A percentile compares a stretch with the other conserved stretches of the same genome.
Evolutionary conservation across 2,113 vertebrate genomes (phyloP).

Genomic region (Tricholaema leucomelas): DNA sequence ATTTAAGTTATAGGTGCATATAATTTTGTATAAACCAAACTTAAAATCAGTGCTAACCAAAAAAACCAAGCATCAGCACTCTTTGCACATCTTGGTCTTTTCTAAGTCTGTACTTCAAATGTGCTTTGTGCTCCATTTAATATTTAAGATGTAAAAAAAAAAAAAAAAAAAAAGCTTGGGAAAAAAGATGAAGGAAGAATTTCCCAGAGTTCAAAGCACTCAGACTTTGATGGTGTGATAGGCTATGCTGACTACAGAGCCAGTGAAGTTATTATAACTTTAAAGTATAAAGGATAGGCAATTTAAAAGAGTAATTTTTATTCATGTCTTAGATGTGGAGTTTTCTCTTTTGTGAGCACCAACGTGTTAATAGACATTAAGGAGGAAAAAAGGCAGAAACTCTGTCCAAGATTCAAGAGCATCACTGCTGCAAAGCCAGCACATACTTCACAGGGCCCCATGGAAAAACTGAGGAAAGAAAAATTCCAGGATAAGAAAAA

Average conservation of each 20-base stretch:
- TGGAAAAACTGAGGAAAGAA: background rate
- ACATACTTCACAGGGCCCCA: background rate
- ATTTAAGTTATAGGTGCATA: background rate
- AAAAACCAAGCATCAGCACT: background rate
- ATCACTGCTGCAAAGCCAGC: background rate
- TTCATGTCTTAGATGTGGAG: background rate
- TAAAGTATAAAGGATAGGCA: background rate
- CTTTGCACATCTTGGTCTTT: background rate
- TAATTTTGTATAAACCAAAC: background rate
- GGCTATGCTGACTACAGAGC: background rate
- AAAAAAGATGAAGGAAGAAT: background rate
- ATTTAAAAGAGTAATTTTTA: background rate
- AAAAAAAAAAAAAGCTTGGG: background rate
- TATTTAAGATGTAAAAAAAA: background rate
- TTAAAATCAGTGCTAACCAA: background rate
- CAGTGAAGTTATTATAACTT: background rate
- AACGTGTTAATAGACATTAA: background rate
- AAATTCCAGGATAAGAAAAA: background rate
- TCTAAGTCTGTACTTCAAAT: background rate
- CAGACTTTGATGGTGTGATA: background rate
- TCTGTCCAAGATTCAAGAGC: background rate
- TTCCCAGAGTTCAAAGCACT: background rate
- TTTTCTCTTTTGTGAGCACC: background rate
- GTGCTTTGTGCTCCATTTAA: background rate
- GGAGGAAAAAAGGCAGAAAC: background rate